phyloP scores from a whole-genome alignment of 2,888 invertebrate species.

The Aphidius colemani region DNA sequence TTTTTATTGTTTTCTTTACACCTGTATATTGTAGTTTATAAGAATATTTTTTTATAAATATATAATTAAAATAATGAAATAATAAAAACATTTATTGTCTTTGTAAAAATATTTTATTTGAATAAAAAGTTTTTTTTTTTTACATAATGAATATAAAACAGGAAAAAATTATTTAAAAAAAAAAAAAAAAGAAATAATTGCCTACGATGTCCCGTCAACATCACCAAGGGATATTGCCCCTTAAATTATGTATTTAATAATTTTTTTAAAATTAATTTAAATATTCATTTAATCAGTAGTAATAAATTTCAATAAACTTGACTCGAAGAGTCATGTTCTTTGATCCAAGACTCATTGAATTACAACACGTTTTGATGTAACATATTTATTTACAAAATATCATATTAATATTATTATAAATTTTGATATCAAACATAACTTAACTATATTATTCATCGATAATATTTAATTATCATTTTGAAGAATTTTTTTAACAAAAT shows the following conservation, averaged over 20 bases:
- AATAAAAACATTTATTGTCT: conserved; percentile 8
- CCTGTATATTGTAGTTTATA: conserved; percentile 55
- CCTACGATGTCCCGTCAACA: conserved; percentile 29
- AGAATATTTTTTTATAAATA: conserved; percentile 59
- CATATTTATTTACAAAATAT: no score
- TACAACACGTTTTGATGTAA: no score
- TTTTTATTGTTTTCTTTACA: conserved; percentile 54
- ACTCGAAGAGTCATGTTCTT: neutral
- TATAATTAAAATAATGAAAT: conserved; percentile 55
- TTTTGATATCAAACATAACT: no score
- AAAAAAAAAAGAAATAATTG: conserved; percentile 34
- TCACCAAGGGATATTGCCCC: conserved; percentile 13
- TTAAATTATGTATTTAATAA: neutral
- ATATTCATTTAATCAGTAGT: neutral
- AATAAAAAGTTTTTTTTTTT: conserved; percentile 35
- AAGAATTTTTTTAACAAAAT: no score
- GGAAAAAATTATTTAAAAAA: conserved; percentile 38
- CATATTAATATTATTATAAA: no score
- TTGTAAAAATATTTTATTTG: conserved; percentile 44
- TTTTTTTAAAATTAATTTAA: neutral
- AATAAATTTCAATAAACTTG: neutral
- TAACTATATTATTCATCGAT: no score
- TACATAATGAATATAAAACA: conserved; percentile 42
- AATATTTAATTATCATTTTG: neutral
- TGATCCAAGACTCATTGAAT: neutral